Base-by-base conservation (phyloP, 2,888 invertebrate species). In the Drosophila putrida region DNA sequence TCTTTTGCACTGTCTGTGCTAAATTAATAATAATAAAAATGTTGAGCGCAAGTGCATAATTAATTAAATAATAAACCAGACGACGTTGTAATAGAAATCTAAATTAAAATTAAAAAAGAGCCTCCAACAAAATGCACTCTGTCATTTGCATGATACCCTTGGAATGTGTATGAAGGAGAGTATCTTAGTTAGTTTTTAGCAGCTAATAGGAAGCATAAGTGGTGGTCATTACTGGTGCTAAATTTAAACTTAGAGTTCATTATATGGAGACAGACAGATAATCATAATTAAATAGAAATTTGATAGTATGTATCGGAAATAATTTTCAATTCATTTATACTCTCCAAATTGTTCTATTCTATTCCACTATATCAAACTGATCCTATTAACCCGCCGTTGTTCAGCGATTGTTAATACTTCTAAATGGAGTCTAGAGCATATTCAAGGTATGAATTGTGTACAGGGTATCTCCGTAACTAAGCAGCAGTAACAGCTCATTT, bases 51-150 rank as follows among this genome's bases (percentile, higher is more conserved):
- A 80, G 78, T 75, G 75, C 69, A 68, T 80, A 75, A 80, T 80
- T 80, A 80, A 80, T 80, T 80, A 70, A 80, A 80, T 80, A 68
- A 80, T 65, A 80, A 70, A 47, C 78, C 66, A 69, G 79, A 69
- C 67, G 51, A 38, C 28, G 64, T 27, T 60, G 43, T 36, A 57
- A 49, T 53, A 51, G 36, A 60, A 74, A 51, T 41, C 36, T 41
- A 51, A 72, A 41, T 50, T 35, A 51, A 39, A 47, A 46, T 25
- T 59, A 36, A 41, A 39, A 33, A 36, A 28, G 6, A n/a, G 38
- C 33, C 28, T 43, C 11, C 27, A 51, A 39, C n/a, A 51, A 28
- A 68, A 41, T 39, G 41, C 49, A 43, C 53, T 47, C 35, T 31
- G 36, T 13, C n/a, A 27, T 27, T 50, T 33, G 9, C 36, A 41